Percentiles rank a stretch among this genome's conserved stretches.
Conservation (phyloP, 2,113 vertebrate species). For the Irena cyanogastra region DNA sequence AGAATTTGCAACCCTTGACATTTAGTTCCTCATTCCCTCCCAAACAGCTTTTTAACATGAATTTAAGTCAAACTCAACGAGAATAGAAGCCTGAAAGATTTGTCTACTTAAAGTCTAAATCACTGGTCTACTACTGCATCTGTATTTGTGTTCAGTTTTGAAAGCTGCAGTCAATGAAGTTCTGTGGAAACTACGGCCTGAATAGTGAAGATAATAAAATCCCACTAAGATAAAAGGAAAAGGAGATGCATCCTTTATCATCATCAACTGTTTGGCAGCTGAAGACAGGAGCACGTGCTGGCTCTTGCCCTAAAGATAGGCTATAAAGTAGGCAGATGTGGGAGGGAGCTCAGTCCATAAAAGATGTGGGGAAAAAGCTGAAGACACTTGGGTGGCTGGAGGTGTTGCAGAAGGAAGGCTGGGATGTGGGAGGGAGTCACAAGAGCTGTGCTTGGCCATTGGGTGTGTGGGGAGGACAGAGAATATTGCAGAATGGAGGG, state of each 20-base stretch:
- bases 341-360: background rate
- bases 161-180: background rate
- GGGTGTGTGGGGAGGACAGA: background rate
- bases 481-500: background rate
- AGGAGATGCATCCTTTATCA: background rate
- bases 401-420: background rate
- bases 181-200: background rate
- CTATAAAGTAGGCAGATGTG: background rate
- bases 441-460: background rate
- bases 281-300: background rate
- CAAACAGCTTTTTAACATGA: background rate
- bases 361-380: background rate
- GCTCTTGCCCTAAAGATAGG: background rate
- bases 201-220: background rate
- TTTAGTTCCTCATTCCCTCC: background rate
- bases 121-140: background rate
- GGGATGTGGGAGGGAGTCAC: background rate
- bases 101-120: background rate
- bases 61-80: background rate
- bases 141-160: background rate
- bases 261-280: background rate
- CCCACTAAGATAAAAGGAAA: background rate
- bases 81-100: background rate
- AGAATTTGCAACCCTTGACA: background rate
- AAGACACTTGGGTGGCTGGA: background rate